Base-by-base conservation (phyloP, 2,113 vertebrate genomes). In the Forbesichthys papilliferus region DNA sequence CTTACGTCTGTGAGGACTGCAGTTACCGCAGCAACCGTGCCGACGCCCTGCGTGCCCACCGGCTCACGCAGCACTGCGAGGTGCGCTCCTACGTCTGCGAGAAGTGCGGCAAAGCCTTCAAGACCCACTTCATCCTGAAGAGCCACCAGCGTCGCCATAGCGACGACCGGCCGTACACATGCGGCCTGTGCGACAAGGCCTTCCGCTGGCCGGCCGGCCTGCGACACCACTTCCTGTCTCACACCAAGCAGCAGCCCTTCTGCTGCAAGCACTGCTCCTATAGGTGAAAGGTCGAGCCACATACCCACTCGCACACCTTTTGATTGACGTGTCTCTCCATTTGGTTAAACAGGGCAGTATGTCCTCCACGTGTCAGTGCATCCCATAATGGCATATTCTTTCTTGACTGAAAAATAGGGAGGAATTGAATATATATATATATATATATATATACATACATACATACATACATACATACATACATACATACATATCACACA, bases 51-150 rank as follows among this genome's bases (percentile, higher is more conserved):
- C 95, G 96, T 0, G 91, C 95, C 16, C 98, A 99, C 85, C 89
- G 90, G 10, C 94, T 95, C 81, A 98, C 97, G 0, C 94, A 94
- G 36, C 98, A 99, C 78, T 92, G 91, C 1, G 95, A 98, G 1
- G 73, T 82, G 0, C 95, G 98, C 20, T 91, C 96, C 69, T 99
- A 95, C 74, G 93, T 99, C 88, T 99, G 98, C 0, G 97, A 99
- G 76, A 95, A 98, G 80, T 99, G 98, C 0, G 98, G 98, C 84
- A 99, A 99, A 81, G 95, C 94, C 75, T 99, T 99, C 90, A 99
- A 99, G 86, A 99, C 96, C 0, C 94, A 92, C 68, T 98, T 97
- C 77, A 93, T 99, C 46, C 93, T 99, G 64, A 96, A 95, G 81
- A 99, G 95, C 8, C 98, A 99, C 84, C 93, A 98, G 78, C 94